phyloP scores from a whole-genome alignment of 1,140 invertebrate species.

The Bursaphelenchus mucronatus region DNA sequence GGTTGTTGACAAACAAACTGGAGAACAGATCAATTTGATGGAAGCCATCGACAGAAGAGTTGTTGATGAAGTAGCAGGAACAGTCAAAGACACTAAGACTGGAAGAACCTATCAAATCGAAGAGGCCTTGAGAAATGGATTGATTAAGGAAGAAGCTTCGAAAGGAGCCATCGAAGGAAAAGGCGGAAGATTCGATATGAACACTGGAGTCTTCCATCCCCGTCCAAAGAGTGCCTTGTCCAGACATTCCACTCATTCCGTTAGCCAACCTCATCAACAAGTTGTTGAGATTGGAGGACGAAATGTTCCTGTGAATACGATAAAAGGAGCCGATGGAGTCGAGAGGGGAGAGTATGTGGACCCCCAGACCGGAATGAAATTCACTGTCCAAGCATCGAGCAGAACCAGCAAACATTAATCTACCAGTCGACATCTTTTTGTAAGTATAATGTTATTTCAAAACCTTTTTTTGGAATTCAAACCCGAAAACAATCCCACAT shows the following conservation, averaged over 20 bases:
- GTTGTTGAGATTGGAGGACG: slow-evolving; percentile 51
- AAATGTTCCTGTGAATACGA: slow-evolving; percentile 49
- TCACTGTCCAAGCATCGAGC: slow-evolving; percentile 67
- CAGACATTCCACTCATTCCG: background rate
- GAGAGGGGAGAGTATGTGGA: slow-evolving; percentile 75
- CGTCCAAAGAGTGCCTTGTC: too few relatives aligned
- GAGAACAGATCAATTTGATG: slow-evolving; percentile 73
- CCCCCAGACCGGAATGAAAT: slow-evolving; percentile 70
- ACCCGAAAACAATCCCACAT: too few relatives aligned
- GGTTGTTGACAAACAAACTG: slow-evolving; percentile 73
- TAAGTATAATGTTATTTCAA: too few relatives aligned
- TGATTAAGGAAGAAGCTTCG: slow-evolving; percentile 21
- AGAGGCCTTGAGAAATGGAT: slow-evolving; percentile 31
- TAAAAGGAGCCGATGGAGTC: slow-evolving; percentile 51
- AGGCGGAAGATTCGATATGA: background rate
- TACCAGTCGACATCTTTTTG: too few relatives aligned
- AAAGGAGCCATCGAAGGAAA: slow-evolving; percentile 10
- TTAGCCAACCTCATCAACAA: slow-evolving; percentile 23
- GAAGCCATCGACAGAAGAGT: slow-evolving; percentile 77
- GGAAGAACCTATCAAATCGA: slow-evolving; percentile 54
- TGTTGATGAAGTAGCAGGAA: slow-evolving; percentile 73
- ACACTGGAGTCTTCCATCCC: too few relatives aligned
- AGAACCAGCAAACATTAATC: background rate
- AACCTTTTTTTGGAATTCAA: too few relatives aligned
- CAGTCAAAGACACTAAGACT: slow-evolving; percentile 69